Evolutionary conservation across 2,113 vertebrate genomes (phyloP).

Genomic region (Etia nguti): DNA sequence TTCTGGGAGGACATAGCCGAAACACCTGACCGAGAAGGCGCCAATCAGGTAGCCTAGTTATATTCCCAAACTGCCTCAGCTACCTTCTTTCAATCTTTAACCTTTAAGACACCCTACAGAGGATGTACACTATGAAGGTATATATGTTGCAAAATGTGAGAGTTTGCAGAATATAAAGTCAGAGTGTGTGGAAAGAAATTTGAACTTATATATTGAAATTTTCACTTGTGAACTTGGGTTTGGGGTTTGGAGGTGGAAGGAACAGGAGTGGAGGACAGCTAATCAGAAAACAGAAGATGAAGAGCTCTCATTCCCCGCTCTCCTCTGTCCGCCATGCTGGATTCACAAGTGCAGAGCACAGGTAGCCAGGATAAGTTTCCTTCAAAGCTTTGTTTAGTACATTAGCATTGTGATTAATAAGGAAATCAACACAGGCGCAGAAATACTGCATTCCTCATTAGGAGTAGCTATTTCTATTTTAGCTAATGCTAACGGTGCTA

Average conservation of each 20-base stretch:
- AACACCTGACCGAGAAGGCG: background rate
- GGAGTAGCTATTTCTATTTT: background rate
- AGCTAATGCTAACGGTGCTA: rapidly evolving
- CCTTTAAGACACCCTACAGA: background rate
- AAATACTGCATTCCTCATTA: rapidly evolving
- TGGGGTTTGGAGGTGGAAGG: background rate
- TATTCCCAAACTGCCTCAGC: background rate
- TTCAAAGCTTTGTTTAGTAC: rapidly evolving
- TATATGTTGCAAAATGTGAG: background rate
- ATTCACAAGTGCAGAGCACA: background rate
- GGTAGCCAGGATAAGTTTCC: background rate
- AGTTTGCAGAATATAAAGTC: background rate
- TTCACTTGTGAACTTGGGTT: background rate
- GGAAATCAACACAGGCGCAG: background rate
- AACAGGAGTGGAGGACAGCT: background rate
- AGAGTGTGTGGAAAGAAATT: background rate
- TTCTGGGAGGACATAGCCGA: background rate
- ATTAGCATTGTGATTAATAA: background rate
- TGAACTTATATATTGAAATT: background rate
- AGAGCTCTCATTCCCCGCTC: background rate
- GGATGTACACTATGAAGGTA: background rate
- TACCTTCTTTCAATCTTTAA: background rate
- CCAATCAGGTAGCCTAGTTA: background rate
- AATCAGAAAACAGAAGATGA: background rate
- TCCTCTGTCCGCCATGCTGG: rapidly evolving